Conservation (phyloP, 2,888 invertebrate species). For the Shargacucullia verbasci region DNA sequence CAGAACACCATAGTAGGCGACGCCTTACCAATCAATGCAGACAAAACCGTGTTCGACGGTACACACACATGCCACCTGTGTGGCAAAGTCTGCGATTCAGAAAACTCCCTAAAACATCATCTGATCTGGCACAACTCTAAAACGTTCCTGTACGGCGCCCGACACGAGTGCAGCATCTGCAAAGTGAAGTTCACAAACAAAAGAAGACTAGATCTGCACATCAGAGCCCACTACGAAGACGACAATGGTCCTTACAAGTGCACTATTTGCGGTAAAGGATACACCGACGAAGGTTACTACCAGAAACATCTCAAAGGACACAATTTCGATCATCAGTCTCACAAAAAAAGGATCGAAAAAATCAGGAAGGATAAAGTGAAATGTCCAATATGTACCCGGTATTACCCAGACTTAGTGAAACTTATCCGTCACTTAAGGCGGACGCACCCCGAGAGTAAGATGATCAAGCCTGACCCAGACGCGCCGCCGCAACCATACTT, state of each 20-base stretch:
- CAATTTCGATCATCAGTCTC: constrained; percentile 82
- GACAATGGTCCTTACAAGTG: constrained; percentile 87
- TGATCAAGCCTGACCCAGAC: constrained; percentile 86
- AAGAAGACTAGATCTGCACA: constrained; percentile 81
- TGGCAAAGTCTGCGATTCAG: constrained; percentile 82
- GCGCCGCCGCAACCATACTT: constrained; percentile 78
- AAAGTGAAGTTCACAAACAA: constrained; percentile 84
- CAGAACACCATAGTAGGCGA: constrained; percentile 77
- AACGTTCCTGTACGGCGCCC: constrained; percentile 77
- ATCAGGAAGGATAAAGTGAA: constrained; percentile 81
- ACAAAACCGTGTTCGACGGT: constrained; percentile 68
- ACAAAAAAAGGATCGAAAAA: constrained; percentile 79
- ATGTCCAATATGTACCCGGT: constrained; percentile 83
- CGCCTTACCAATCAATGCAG: constrained; percentile 59
- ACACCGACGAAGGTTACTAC: constrained; percentile 85
- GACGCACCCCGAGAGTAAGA: constrained; percentile 85
- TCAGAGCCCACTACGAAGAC: constrained; percentile 85
- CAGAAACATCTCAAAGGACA: constrained; percentile 87
- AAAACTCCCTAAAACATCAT: constrained; percentile 81
- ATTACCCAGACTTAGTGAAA: constrained; percentile 79
- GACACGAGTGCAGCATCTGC: constrained; percentile 85
- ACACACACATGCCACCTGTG: constrained; percentile 81
- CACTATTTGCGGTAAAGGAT: constrained; percentile 85
- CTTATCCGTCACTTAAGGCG: constrained; percentile 83
- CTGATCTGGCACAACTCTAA: constrained; percentile 83